A percentile compares a stretch with the other conserved stretches of the same genome.
phyloP scores from a whole-genome alignment of 53 echinoderm and acorn worm genomes.

The Astropecten irregularis region DNA sequence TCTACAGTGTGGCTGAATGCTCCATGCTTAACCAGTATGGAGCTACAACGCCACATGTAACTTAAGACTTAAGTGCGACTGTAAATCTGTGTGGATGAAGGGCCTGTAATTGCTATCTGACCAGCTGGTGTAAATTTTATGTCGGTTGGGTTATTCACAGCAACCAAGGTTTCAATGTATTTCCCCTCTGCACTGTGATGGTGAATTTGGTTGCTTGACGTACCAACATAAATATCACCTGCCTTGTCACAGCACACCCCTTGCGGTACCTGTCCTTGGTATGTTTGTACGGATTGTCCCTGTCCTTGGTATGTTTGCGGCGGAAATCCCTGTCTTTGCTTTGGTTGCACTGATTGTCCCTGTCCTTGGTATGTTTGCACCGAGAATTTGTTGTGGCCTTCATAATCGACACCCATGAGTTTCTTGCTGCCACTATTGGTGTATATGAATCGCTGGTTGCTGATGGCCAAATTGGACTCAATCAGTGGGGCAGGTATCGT shows the following conservation, averaged over 20 bases:
- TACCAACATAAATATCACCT: slow-evolving; percentile 16
- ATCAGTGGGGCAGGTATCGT: slow-evolving; percentile 23
- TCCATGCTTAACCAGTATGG: no score
- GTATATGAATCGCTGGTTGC: not conserved
- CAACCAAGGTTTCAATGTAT: not conserved
- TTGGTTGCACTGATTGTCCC: not conserved
- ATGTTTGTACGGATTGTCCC: not conserved
- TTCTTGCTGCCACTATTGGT: not conserved
- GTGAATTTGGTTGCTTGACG: not conserved
- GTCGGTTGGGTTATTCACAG: not conserved
- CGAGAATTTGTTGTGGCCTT: not conserved
- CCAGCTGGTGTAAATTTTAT: not conserved
- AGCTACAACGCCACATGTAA: not conserved
- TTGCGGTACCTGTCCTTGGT: not conserved
- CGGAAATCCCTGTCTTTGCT: not conserved
- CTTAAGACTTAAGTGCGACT: not conserved
- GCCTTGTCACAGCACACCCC: slow-evolving; percentile 18
- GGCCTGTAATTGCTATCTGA: not conserved
- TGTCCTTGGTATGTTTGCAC: not conserved
- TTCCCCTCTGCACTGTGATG: slow-evolving; percentile 10
- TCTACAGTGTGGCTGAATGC: no score
- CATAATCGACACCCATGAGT: not conserved
- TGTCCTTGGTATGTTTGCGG: no score
- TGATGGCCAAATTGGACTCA: not conserved
- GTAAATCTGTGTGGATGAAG: not conserved